Conservation (phyloP, 1,140 invertebrate species). For the Cataglyphis hispanica region DNA sequence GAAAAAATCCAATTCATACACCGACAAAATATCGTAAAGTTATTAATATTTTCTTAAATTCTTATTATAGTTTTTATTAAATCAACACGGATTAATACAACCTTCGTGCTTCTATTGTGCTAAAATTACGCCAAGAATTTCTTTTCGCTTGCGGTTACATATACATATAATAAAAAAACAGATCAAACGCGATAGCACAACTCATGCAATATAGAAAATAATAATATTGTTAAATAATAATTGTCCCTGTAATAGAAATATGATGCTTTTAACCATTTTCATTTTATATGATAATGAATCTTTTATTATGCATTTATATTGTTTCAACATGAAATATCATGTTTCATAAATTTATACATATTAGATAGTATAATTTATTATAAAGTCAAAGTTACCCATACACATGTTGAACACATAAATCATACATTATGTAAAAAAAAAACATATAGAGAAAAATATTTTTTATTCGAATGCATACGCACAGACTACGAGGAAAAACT, state of each 20-base stretch:
- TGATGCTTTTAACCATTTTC: neutral
- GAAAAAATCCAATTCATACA: neutral
- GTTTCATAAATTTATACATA: neutral
- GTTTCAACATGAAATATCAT: neutral
- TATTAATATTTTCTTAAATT: neutral
- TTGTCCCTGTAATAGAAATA: neutral
- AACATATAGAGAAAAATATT: neutral
- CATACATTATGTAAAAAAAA: neutral
- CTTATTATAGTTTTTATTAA: constrained; percentile 10
- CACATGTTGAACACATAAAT: neutral
- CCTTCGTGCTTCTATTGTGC: neutral
- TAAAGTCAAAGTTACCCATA: neutral
- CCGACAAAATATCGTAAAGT: neutral
- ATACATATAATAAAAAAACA: neutral
- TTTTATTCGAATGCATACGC: neutral
- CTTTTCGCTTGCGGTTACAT: neutral
- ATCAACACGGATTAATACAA: neutral
- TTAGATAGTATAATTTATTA: neutral
- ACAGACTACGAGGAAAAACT: neutral
- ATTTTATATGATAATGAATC: neutral
- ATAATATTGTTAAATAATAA: constrained; percentile 14
- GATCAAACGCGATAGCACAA: neutral
- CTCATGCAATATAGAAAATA: neutral
- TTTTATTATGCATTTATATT: constrained; percentile 1
- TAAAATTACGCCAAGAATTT: neutral